Evolutionary conservation across 2,113 vertebrate species (phyloP).

Genomic region (Neomonachus schauinslandi): DNA sequence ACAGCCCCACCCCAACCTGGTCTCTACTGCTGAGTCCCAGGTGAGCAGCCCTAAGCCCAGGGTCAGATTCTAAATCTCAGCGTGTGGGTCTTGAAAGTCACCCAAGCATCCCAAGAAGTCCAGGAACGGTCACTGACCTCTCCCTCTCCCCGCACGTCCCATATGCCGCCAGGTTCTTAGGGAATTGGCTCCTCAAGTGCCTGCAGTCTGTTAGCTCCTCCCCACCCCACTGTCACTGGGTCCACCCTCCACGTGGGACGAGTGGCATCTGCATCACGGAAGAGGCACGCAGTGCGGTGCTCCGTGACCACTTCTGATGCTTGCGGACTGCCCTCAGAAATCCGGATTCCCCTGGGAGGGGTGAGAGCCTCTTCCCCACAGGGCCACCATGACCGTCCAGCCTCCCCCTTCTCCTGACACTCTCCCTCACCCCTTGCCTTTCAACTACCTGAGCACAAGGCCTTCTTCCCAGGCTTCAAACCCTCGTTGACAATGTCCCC

Average conservation of each 20-base stretch:
- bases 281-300: fast-evolving
- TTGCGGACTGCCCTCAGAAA: background rate
- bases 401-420: background rate
- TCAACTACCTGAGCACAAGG: background rate
- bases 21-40: background rate
- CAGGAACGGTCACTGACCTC: background rate
- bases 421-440: background rate
- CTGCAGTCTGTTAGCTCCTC: background rate
- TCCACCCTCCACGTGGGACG: background rate
- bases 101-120: no score
- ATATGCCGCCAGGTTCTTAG: background rate
- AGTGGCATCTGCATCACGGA: background rate
- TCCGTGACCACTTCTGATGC: no score
- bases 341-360: background rate
- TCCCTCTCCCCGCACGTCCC: background rate
- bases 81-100: background rate
- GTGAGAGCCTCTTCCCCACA: background rate
- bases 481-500: background rate
- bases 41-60: background rate
- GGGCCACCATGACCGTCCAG: background rate
- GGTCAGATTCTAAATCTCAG: background rate
- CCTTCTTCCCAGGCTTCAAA: background rate
- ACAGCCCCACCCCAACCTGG: background rate
- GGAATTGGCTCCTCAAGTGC: background rate
- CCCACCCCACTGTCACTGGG: background rate